phyloP scores from a whole-genome alignment of 2,888 invertebrate genomes.

The Girardia tigrina region DNA sequence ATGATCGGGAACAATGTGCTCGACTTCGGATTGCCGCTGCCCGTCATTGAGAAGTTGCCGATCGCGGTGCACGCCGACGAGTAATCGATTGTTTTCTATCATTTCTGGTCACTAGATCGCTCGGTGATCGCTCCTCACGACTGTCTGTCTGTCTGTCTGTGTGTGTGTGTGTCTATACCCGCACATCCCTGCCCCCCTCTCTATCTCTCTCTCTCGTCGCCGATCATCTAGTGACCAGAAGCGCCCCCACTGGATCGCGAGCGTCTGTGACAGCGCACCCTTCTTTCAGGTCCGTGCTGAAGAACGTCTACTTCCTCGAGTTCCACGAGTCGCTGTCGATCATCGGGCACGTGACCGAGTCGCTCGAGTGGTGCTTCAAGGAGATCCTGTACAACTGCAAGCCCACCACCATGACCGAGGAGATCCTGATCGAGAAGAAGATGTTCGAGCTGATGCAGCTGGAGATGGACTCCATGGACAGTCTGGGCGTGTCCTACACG shows the following conservation, averaged over 20 bases:
- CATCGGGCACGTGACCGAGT: constrained; percentile 44
- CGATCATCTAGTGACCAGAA: background rate
- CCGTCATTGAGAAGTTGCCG: constrained; percentile 24
- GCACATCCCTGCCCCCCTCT: background rate
- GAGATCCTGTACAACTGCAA: constrained; percentile 43
- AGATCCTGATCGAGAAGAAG: constrained; percentile 44
- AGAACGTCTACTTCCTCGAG: constrained; percentile 47
- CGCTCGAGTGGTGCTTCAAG: constrained; percentile 43
- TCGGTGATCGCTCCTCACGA: too few relatives aligned
- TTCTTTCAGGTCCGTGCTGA: constrained; percentile 41
- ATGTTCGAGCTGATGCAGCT: constrained; percentile 43
- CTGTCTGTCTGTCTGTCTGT: too few relatives aligned
- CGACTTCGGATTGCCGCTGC: constrained; percentile 30
- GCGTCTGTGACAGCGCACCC: too few relatives aligned
- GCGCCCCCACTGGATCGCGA: too few relatives aligned
- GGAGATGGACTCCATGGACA: constrained; percentile 43
- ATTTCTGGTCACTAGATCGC: too few relatives aligned
- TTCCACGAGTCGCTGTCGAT: constrained; percentile 48
- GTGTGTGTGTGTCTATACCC: too few relatives aligned
- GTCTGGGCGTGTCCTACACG: constrained; percentile 42
- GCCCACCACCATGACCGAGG: constrained; percentile 42
- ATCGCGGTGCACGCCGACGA: constrained; percentile 29
- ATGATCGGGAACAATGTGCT: constrained; percentile 42
- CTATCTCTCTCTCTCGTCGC: background rate
- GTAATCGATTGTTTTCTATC: constrained; percentile 17